Base-by-base conservation (phyloP, 2,888 invertebrate genomes). In the Stratiomys singularior region DNA sequence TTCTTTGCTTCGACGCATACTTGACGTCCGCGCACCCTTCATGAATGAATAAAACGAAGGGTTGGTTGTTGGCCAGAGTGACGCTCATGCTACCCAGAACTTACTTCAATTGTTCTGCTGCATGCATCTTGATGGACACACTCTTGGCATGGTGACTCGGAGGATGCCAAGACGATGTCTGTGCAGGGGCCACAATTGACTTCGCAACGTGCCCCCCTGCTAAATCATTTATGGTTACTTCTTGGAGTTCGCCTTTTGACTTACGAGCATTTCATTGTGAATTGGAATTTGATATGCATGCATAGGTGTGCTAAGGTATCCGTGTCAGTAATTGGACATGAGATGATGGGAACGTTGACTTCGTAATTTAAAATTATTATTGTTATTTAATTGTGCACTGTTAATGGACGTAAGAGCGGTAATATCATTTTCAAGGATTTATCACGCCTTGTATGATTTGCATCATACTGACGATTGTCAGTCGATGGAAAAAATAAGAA, bases 71-170 rank as follows among this genome's bases (percentile, higher is more conserved):
- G 11, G 56, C 25, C 21, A 25, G 37, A 58, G 58, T 74, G 74
- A 74, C 74, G 74, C 23, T 58, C 25, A 23, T 44, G 58, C 60
- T 58, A 21, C 47, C 60, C 52, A 52, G 74, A 28, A 69, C 64
- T n/a, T 46, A 63, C 28, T 27, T 25, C 63, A 27, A 64, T 64
- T 28, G 47, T 47, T 63, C 77, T 78, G 77, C 56, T 77, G 76
- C 37, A 76, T 82, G 84, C 81, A 85, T 82, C 83, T 81, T 82
- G 84, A 82, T 84, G 82, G 82, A 81, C 85, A 85, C 85, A 82
- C 85, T 84, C 84, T 81, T 81, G 80, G 79, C 80, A 76, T 69
- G 58, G 46, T 64, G 74, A 37, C 60, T 37, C 21, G 30, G 52
- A n/a, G 74, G 60, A 30, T 23, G 69, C 69, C 66, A n/a, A 37